These are phyloP conservation scores for Leucoraja erinaceus DNA, from an alignment of 2,113 vertebrate species.

Conservation along the genomic window DNA sequence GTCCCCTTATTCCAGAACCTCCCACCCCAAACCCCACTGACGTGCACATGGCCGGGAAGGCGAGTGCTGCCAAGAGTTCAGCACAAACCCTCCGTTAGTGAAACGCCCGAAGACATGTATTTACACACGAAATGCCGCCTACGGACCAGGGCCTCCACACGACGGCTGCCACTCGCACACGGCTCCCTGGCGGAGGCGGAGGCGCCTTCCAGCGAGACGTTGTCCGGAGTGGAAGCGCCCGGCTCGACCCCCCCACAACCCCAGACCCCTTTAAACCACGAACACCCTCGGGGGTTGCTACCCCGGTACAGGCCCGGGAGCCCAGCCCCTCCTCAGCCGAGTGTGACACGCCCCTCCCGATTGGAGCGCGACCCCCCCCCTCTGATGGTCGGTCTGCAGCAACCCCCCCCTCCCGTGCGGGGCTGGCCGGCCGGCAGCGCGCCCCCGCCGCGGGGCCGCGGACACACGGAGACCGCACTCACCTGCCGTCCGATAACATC, in stretches of 20 bases:
- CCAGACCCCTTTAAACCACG: background rate
- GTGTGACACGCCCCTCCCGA: background rate
- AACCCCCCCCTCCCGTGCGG: background rate
- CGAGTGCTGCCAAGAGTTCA: background rate
- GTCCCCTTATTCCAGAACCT: background rate
- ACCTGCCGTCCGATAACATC: slow-evolving; percentile 38
- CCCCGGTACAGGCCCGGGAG: too few relatives aligned
- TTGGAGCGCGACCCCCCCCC: background rate
- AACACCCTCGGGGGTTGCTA: background rate
- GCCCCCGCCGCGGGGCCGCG: too few relatives aligned
- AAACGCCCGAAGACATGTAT: background rate
- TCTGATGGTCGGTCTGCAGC: background rate
- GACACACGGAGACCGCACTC: background rate
- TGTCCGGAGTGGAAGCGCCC: background rate
- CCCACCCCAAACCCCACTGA: too few relatives aligned
- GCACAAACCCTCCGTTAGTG: background rate
- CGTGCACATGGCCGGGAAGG: too few relatives aligned
- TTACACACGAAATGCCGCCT: background rate
- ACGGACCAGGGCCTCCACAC: background rate
- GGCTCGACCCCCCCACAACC: too few relatives aligned
- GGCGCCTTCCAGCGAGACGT: background rate
- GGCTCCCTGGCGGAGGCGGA: background rate
- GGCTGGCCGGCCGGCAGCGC: slow-evolving; percentile 35
- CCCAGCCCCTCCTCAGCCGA: too few relatives aligned
- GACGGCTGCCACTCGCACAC: background rate